Evolutionary conservation across 2,797 vertebrate species (phyloP), one percentile per base, ranked within the genome.

Genomic region (Acestrorhynchus altus): DNA sequence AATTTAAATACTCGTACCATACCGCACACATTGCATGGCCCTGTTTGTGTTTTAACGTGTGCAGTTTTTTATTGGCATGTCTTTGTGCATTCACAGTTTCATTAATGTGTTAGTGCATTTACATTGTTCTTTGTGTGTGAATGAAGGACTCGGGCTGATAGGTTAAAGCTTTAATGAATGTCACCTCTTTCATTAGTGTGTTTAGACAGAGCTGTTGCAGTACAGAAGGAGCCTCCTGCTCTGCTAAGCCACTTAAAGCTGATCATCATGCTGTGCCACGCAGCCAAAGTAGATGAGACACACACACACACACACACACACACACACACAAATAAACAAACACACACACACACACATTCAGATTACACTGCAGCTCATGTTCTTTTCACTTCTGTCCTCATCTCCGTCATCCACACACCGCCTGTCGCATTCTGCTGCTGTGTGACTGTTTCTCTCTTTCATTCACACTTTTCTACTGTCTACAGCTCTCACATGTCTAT

Each of bases 351-450:
- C 54, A 57, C 9, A 57, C 9, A 26, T 5, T 22, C 54, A 24
- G 22, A 57, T 44, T 61, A 44, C 73, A 46, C 63, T 44, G 31
- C 31, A 47, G 44, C 44, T 15, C n/a, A 54, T 63, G 60, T 69
- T 61, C 42, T 61, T 63, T 22, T 59, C 75, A 63, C 57, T 39
- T 71, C 35, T 44, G 60, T 77, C 68, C 31, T 77, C 60, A 40
- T 59, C 60, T 71, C 47, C 57, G 20, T 67, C 75, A 61, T 61
- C 75, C 75, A 49, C 66, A 67, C 31, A 42, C 75, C 57, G 69
- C 75, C 67, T 70, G 67, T 52, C 57, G 57, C 46, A 40, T 44
- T 10, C 66, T 44, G 47, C 42, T 35, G 13, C 59, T 28, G 63
- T 49, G 44, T 74, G 65, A 52, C 46, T 69, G 51, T 54, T 63